These are phyloP conservation scores for Thalassarche chlororhynchos DNA, from an alignment of 2,113 vertebrate genomes.

Conservation along the genomic window DNA sequence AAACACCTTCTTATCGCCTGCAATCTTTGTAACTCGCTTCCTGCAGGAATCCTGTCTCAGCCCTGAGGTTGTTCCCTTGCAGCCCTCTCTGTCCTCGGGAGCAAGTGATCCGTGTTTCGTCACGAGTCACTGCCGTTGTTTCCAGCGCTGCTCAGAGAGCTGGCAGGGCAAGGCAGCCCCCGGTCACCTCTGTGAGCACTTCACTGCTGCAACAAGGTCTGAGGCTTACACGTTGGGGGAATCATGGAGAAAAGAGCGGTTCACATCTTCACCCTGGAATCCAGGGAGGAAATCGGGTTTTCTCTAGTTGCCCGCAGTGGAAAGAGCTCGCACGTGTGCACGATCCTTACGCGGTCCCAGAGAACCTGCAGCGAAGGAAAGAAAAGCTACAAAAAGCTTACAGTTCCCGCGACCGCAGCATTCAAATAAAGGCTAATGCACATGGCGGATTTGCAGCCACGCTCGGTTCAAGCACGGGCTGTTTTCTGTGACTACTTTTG, in stretches of 20 bases:
- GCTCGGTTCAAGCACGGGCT: neutral
- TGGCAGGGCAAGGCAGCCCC: neutral
- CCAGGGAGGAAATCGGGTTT: neutral
- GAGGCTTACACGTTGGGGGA: neutral
- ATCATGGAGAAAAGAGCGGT: accelerated
- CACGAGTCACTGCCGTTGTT: neutral
- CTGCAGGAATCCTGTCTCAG: neutral
- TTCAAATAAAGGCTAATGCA: neutral
- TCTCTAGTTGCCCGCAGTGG: accelerated
- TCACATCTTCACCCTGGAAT: neutral
- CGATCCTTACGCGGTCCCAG: accelerated
- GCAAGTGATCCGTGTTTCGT: neutral
- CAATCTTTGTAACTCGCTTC: too few relatives aligned
- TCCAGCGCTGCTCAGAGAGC: neutral
- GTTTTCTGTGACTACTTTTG: neutral
- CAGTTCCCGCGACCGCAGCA: accelerated
- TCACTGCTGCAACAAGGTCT: neutral
- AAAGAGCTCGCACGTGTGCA: accelerated
- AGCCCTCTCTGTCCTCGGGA: neutral
- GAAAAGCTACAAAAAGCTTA: neutral
- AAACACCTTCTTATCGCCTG: neutral
- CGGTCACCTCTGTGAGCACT: neutral
- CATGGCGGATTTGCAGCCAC: neutral
- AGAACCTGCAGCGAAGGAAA: neutral
- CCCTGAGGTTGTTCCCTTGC: too few relatives aligned